These are phyloP conservation scores for Bovichtus variegatus DNA, from an alignment of 2,797 vertebrate genomes.

Conservation along the genomic window DNA sequence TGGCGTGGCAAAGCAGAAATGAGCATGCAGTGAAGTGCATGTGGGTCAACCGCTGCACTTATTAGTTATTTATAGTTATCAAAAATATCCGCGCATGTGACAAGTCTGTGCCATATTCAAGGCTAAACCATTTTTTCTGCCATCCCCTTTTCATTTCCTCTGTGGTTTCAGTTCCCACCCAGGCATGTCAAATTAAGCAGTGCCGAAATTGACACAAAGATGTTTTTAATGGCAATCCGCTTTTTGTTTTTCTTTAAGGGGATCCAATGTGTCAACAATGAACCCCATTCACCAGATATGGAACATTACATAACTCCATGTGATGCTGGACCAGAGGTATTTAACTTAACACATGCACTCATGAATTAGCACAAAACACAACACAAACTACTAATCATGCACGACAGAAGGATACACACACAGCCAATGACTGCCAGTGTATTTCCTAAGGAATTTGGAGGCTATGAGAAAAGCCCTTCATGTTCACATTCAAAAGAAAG, in stretches of 20 bases:
- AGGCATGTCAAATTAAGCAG: slow-evolving; percentile 34
- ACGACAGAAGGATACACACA: not conserved
- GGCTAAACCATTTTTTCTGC: slow-evolving; percentile 6
- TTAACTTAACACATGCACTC: slow-evolving; percentile 58
- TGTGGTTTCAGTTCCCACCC: slow-evolving; percentile 40
- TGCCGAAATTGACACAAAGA: slow-evolving; percentile 51
- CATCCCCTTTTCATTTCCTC: slow-evolving; percentile 18
- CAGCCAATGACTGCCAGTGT: slow-evolving; percentile 21
- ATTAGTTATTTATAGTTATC: not conserved
- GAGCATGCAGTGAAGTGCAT: not conserved
- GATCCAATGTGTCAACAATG: slow-evolving; percentile 69
- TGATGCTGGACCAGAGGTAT: slow-evolving; percentile 45
- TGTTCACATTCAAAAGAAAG: slow-evolving; percentile 42
- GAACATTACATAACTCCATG: slow-evolving; percentile 72
- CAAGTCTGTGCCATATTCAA: slow-evolving; percentile 4
- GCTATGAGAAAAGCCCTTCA: slow-evolving; percentile 50
- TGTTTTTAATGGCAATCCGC: slow-evolving; percentile 57
- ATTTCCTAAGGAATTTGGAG: slow-evolving; percentile 49
- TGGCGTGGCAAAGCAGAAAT: not conserved
- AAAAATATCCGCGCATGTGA: slow-evolving; percentile 10
- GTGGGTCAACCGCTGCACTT: not conserved
- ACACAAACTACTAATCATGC: slow-evolving; percentile 31
- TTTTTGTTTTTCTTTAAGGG: slow-evolving; percentile 59
- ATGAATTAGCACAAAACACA: slow-evolving; percentile 19
- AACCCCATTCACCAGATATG: slow-evolving; percentile 68